Percentiles rank a stretch among this genome's conserved stretches.
Evolutionary conservation across 2,888 invertebrate genomes (phyloP).

Genomic region (Caenorhabditis panamensis): DNA sequence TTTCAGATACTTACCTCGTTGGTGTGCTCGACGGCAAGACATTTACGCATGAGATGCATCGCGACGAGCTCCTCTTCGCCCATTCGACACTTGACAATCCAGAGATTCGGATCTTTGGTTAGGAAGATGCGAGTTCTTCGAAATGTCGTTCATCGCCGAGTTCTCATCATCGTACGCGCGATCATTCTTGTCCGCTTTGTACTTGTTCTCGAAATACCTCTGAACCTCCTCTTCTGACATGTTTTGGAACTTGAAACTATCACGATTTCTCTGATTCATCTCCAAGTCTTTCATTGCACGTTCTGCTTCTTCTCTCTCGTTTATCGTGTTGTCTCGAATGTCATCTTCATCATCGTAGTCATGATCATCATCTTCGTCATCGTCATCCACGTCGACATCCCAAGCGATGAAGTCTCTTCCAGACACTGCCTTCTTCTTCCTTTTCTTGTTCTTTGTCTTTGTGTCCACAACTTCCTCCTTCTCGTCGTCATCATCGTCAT

Average conservation of each 20-base stretch:
- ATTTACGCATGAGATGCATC: constrained; percentile 94
- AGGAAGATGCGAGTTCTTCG: constrained; percentile 86
- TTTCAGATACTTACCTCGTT: constrained; percentile 86
- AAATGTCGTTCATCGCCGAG: constrained; percentile 58
- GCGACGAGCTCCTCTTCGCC: constrained; percentile 97
- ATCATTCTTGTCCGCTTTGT: constrained; percentile 90
- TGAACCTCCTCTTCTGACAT: constrained; percentile 97
- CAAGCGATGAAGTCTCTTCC: constrained; percentile 72
- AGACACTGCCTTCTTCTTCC: constrained; percentile 74
- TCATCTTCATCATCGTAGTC: constrained; percentile 84
- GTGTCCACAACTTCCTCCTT: constrained; percentile 82
- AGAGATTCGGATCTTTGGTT: constrained; percentile 98
- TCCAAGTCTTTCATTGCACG: constrained; percentile 84
- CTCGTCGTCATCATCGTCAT: constrained; percentile 87
- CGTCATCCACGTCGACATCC: constrained; percentile 84
- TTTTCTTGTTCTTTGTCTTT: constrained; percentile 75
- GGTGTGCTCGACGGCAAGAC: constrained; percentile 90
- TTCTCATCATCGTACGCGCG: constrained; percentile 84
- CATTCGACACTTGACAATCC: constrained; percentile 98
- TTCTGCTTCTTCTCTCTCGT: constrained; percentile 79
- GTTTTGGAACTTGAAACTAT: constrained; percentile 71
- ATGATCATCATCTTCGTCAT: constrained; percentile 85
- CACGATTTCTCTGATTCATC: constrained; percentile 86
- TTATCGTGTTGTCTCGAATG: constrained; percentile 84
- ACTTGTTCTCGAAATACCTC: constrained; percentile 94